Percentiles rank a stretch among this genome's conserved stretches.
Conservation (phyloP, 2,888 invertebrate species). For the Drosophila hawaiiensis region DNA sequence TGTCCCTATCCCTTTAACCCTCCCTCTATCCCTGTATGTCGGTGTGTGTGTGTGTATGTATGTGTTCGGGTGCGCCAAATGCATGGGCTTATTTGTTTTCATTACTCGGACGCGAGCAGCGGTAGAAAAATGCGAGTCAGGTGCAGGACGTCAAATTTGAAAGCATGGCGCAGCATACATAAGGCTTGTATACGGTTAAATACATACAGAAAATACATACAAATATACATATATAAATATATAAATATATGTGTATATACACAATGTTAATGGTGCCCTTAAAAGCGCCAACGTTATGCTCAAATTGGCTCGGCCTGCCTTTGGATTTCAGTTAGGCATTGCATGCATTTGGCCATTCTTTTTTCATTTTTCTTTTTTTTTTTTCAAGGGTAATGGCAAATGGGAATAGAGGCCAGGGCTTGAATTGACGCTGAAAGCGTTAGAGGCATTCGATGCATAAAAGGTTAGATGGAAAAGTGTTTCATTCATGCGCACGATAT, state of each 20-base stretch:
- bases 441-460: neutral
- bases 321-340: neutral
- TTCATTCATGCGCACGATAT: conserved; percentile 9
- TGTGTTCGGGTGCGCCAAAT: conserved; percentile 24
- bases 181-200: conserved; percentile 14
- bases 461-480: conserved; percentile 4
- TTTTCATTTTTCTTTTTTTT: neutral
- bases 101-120: conserved; percentile 24
- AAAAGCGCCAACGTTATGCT: conserved; percentile 20
- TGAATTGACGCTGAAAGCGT: conserved; percentile 1
- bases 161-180: conserved; percentile 27
- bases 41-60: conserved; percentile 1
- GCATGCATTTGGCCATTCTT: conserved; percentile 15
- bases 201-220: conserved; percentile 1
- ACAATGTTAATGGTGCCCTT: conserved; percentile 51
- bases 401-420: conserved; percentile 10
- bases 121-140: conserved; percentile 44
- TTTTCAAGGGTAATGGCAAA: neutral
- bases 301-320: conserved; percentile 33
- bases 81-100: conserved; percentile 50
- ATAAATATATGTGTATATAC: neutral
- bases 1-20: neutral
- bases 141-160: conserved; percentile 39
- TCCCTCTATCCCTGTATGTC: neutral
- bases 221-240: conserved; percentile 1